Base-by-base conservation (phyloP, 2,113 vertebrate genomes). In the Paradisaea rubra region DNA sequence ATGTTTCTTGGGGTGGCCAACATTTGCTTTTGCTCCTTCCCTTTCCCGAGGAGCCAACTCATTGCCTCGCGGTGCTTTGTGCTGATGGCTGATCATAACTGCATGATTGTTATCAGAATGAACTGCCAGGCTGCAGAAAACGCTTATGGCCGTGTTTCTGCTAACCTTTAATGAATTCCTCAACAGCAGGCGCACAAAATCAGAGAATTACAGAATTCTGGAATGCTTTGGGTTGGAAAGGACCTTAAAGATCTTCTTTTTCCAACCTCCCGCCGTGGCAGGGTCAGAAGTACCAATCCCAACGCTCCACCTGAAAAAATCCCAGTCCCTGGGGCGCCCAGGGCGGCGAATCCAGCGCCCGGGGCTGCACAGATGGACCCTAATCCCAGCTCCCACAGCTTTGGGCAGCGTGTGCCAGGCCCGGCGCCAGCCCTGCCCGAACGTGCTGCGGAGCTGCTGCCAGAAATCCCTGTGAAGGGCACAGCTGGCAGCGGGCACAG, bases 201-300 rank as follows among this genome's bases (percentile, higher is more conserved):
- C 53, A 13, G 6, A 18, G 47, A 53, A 27, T 31, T 13, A 6
- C 6, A 1, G 41, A 41, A 27, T 54, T 45, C 87, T 13, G 44
- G 17, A 15, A 13, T 0, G 11, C 59, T 47, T 60, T 3, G 47
- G 13, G 9, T 13, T 5, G 14, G 13, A 21, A 47, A 28, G n/a
- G 20, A n/a, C 33, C 14, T 17, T 7, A 25, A 47, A 53, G 28
- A 31, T 18, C 6, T 20, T 15, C 22, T 44, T 8, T 39, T 39
- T 13, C 45, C 53, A n/a, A 6, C 45, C 41, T 14, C 16, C 24
- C 8, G 5, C 20, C 39, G 0, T 0, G 11, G 21, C 1, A 2
- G 15, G 52, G 10, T 13, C 9, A 45, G 57, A 22, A 71, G 18
- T 8, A 24, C 13, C n/a, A 15, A 50, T 30, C 71, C 74, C 88